Conservation (phyloP, 2,113 vertebrate species). For the Megaceryle maxima region DNA sequence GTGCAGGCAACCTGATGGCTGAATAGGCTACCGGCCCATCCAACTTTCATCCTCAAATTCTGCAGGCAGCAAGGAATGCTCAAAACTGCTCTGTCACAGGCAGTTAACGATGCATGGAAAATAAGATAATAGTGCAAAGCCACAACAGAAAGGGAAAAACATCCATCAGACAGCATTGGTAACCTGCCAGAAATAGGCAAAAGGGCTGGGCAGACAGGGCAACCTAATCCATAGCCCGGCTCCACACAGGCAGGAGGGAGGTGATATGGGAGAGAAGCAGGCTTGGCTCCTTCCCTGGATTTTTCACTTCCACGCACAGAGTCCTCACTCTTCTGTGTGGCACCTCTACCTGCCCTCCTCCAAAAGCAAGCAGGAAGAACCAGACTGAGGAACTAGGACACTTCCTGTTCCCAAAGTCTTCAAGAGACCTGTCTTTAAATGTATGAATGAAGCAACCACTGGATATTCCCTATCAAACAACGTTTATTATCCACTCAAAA, state of each 20-base stretch:
- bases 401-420: background rate
- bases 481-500: background rate
- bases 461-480: background rate
- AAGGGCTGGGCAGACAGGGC: background rate
- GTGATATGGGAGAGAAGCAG: background rate
- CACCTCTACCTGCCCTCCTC: background rate
- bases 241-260: background rate
- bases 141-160: conserved; percentile 30
- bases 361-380: background rate
- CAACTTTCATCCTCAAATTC: conserved; percentile 28
- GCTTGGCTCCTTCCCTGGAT: background rate
- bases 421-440: background rate
- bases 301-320: background rate
- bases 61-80: conserved; percentile 31
- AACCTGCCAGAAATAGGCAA: background rate
- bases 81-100: conserved; percentile 52
- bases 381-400: background rate
- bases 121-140: conserved; percentile 40
- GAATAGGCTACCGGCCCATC: background rate
- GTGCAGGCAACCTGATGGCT: background rate
- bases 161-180: background rate
- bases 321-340: background rate
- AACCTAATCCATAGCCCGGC: background rate
- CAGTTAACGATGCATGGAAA: conserved; percentile 46
- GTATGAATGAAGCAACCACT: background rate